Percentiles rank a stretch among this genome's conserved stretches.
phyloP scores from a whole-genome alignment of 2,113 vertebrate genomes.

The Siphamia tubifer region DNA sequence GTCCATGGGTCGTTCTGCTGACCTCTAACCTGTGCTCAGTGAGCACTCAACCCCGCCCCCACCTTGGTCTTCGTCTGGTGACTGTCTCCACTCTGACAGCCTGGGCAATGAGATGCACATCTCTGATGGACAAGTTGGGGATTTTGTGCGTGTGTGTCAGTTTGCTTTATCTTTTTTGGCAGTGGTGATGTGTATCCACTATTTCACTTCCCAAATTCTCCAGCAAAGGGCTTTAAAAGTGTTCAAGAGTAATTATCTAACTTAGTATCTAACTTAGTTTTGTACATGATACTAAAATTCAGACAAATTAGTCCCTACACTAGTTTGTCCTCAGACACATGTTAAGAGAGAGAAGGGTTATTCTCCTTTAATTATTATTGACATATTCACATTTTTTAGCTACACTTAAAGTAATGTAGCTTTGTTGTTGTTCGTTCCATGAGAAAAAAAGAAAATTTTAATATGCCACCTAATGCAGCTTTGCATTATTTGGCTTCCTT shows the following conservation, averaged over 20 bases:
- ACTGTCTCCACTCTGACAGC: background rate
- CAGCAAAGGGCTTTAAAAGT: background rate
- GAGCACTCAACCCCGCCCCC: background rate
- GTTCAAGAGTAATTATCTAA: constrained; percentile 23
- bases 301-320: background rate
- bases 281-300: background rate
- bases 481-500: constrained; percentile 6
- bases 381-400: constrained; percentile 13
- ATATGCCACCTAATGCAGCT: background rate
- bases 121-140: constrained; percentile 26
- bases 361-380: constrained; percentile 43
- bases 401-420: constrained; percentile 14
- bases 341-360: constrained; percentile 7
- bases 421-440: constrained; percentile 8
- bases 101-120: constrained; percentile 21
- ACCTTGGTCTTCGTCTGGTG: background rate
- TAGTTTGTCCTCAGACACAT: constrained; percentile 3
- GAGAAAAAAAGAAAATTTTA: constrained; percentile 15
- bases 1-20: constrained; percentile 77
- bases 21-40: constrained; percentile 56
- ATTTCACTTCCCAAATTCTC: constrained; percentile 9
- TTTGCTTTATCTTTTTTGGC: constrained; percentile 26
- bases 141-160: constrained; percentile 15
- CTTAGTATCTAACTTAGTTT: constrained; percentile 17
- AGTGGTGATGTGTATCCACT: constrained; percentile 27